Evolutionary conservation across 2,888 invertebrate genomes (phyloP), one percentile per base, ranked within the genome.

Genomic region (Encarsia formosa): DNA sequence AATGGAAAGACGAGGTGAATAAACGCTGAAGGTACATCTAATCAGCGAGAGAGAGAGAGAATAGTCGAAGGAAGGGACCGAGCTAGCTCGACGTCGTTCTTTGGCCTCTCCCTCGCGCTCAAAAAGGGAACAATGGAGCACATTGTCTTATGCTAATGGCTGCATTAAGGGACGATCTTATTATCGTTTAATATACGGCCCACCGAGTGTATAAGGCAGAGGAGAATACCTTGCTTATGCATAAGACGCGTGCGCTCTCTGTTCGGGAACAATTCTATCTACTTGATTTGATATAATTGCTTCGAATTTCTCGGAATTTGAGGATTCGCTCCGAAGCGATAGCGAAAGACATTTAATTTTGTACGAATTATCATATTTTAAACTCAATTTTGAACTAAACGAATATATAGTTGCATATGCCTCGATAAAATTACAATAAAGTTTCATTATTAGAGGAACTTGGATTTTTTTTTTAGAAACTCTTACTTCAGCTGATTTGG

Each of bases 141-240:
- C 54, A 59, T 61, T 61, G 60, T 60, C 58, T 58, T 54, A 49
- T 54, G 53, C 53, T 59, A 60, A 62, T 62, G 52, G 41, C 43
- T 39, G 41, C 54, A 56, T 60, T 58, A 54, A 57, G 54, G 44
- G 46, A 54, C 49, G 55, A 46, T 41, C 41, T 45, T 41, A 44
- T 44, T 44, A 23, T 39, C n/a, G 34, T 39, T 19, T 32, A 44
- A 50, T 44, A 19, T 50, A 44, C 16, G n/a, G n/a, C n/a, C n/a
- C n/a, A n/a, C n/a, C n/a, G n/a, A n/a, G n/a, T n/a, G n/a, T n/a
- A n/a, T n/a, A n/a, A n/a, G n/a, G n/a, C n/a, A n/a, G n/a, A n/a
- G n/a, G n/a, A n/a, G n/a, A n/a, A n/a, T n/a, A n/a, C n/a, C n/a
- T n/a, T n/a, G n/a, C n/a, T n/a, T n/a, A n/a, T n/a, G n/a, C n/a